Base-by-base conservation (phyloP, 2,797 vertebrate genomes). In the Odontamblyopus lacepedii region DNA sequence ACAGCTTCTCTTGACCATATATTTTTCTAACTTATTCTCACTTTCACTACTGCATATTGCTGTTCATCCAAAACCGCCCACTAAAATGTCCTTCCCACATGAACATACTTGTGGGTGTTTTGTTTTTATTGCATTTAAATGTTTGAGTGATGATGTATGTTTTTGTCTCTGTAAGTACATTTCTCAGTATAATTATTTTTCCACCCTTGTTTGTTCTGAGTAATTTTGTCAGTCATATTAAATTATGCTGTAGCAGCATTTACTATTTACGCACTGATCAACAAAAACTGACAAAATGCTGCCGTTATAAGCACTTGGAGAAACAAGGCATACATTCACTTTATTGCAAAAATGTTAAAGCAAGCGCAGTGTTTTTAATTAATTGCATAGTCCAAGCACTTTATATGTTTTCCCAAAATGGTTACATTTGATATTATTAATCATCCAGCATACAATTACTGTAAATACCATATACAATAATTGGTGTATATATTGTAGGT, bases 351-450 rank as follows among this genome's bases (percentile, higher is more conserved):
- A 85, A 85, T 88, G 90, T 74, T 83, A 91, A 91, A 93, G 91
- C 92, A 92, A 91, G 92, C 91, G 73, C 82, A 88, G 85, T 85
- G 56, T 67, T 79, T 82, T 79, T 79, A 73, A 79, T 67, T 6
- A 73, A 92, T 93, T 94, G 93, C 93, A 94, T 94, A 94, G 93
- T 90, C 91, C 80, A 92, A 91, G 90, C 92, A 89, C 72, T 90
- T 87, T 86, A 55, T 77, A 69, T 82, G 79, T 79, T 73, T 69
- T 63, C 74, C 67, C 72, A 88, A 89, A 67, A 87, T 82, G 78
- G 69, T 86, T 84, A 85, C 67, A 83, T 76, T 78, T 83, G 75
- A 87, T 81, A 86, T 78, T 78, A 86, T 50, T 29, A 66, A 29
- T 66, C 26, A 66, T 66, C 64, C 76, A 75, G 85, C 85, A 87